Evolutionary conservation across 2,888 invertebrate genomes (phyloP).

Genomic region (Coremacera marginata): DNA sequence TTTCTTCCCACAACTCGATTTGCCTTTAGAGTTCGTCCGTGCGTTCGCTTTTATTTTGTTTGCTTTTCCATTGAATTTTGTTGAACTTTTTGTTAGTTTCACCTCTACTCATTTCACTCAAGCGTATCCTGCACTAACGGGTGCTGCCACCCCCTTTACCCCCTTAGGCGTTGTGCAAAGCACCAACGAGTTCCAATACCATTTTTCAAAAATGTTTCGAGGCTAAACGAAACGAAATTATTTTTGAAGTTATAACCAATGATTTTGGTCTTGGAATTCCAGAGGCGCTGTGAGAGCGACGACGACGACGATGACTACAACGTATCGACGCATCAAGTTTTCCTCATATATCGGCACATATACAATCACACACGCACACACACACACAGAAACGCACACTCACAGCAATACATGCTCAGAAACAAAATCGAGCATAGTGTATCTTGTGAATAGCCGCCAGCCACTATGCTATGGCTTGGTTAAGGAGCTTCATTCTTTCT

Average conservation of each 20-base stretch:
- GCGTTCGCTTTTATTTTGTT: background rate
- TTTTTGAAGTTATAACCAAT: constrained; percentile 37
- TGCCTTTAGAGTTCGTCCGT: too few species aligned
- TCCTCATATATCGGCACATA: constrained; percentile 15
- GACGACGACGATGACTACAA: constrained; percentile 2
- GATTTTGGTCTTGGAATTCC: constrained; percentile 16
- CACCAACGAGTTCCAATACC: constrained; percentile 6
- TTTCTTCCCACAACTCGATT: too few species aligned
- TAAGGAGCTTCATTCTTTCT: constrained; percentile 16
- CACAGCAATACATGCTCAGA: background rate
- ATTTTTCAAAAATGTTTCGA: constrained; percentile 26
- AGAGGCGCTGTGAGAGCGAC: background rate
- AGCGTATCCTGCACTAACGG: background rate
- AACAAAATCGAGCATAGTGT: constrained; percentile 16
- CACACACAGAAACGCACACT: background rate
- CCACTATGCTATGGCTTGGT: constrained; percentile 3
- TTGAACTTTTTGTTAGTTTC: background rate
- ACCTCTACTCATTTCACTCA: background rate
- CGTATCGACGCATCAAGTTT: constrained; percentile 17
- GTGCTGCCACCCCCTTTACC: background rate
- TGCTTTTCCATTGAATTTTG: constrained; percentile 4
- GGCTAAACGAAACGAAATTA: constrained; percentile 44
- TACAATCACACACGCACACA: constrained; percentile 7
- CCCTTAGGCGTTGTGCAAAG: background rate
- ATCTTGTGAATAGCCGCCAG: constrained; percentile 30